Conservation (phyloP, 2,797 vertebrate species). For the Molossus molossus region DNA sequence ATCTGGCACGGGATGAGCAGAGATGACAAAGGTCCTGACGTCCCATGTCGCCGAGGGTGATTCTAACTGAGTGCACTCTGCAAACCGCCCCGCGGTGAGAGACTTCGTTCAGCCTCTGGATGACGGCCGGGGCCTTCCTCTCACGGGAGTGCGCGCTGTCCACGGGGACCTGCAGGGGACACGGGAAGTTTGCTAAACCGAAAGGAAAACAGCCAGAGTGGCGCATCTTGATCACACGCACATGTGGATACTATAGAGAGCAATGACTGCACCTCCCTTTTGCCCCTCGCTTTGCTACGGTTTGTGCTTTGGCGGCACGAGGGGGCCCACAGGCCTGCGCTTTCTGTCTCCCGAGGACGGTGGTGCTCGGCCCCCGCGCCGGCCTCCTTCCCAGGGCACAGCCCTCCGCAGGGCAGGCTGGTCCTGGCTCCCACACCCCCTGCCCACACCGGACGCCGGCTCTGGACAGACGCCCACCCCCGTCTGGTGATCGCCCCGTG, state of each 20-base stretch:
- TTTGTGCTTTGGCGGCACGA: not conserved
- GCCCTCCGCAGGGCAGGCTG: not conserved
- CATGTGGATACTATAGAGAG: too few species aligned
- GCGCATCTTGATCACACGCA: not conserved
- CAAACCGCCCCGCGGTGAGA: not conserved
- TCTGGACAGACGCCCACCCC: not conserved
- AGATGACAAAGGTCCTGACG: not conserved
- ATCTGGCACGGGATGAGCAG: not conserved
- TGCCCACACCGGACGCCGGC: not conserved
- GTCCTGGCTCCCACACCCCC: not conserved
- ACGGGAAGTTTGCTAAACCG: not conserved
- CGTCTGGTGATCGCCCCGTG: not conserved
- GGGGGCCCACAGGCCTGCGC: not conserved
- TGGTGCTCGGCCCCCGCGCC: not conserved
- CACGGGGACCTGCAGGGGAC: not conserved
- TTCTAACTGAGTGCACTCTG: not conserved
- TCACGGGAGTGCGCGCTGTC: not conserved
- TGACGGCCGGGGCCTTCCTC: not conserved
- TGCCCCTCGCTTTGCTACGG: not conserved
- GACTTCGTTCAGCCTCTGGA: not conserved
- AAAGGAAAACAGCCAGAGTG: not conserved
- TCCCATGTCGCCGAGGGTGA: not conserved
- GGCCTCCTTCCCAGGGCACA: accelerated
- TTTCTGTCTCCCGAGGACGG: not conserved
- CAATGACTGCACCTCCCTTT: too few species aligned